phyloP scores from a whole-genome alignment of 2,113 vertebrate species.

The Syngnathus floridae region DNA sequence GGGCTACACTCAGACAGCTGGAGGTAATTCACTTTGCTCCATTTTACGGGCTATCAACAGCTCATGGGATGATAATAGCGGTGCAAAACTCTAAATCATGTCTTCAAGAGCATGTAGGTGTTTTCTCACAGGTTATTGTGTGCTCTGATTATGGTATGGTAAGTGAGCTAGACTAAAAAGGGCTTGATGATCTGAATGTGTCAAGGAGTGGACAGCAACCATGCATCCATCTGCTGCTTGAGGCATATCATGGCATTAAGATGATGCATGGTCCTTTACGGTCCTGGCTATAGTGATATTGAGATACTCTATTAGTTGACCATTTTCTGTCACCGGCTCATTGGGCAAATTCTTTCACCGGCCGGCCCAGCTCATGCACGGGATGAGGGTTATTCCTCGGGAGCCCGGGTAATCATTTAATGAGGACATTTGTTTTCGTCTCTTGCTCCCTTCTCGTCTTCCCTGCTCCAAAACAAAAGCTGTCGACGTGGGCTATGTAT shows the following conservation, averaged over 20 bases:
- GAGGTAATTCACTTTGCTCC: constrained; percentile 63
- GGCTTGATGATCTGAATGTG: constrained; percentile 8
- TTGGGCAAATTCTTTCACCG: constrained; percentile 19
- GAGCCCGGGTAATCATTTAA: constrained; percentile 62
- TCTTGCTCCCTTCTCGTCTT: constrained; percentile 16
- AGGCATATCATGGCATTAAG: constrained; percentile 54
- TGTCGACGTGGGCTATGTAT: constrained; percentile 20
- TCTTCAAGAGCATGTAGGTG: constrained; percentile 58
- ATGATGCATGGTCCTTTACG: constrained; percentile 58
- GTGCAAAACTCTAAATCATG: constrained; percentile 54
- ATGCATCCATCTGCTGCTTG: constrained; percentile 51
- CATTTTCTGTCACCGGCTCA: constrained; percentile 44
- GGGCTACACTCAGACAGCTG: constrained; percentile 50
- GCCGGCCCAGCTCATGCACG: constrained; percentile 2
- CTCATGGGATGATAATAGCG: constrained; percentile 54
- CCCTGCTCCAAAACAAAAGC: constrained; percentile 45
- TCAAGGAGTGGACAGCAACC: constrained; percentile 36
- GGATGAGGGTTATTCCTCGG: constrained; percentile 43
- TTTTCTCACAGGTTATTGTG: constrained; percentile 55
- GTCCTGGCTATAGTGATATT: constrained; percentile 48
- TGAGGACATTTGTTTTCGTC: constrained; percentile 59
- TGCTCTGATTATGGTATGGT: constrained; percentile 11
- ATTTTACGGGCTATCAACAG: constrained; percentile 53
- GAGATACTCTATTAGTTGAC: constrained; percentile 44
- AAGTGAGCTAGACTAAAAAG: background rate